These are phyloP conservation scores for Drosophila buzzatii DNA, from an alignment of 2,888 invertebrate species.

Conservation along the genomic window DNA sequence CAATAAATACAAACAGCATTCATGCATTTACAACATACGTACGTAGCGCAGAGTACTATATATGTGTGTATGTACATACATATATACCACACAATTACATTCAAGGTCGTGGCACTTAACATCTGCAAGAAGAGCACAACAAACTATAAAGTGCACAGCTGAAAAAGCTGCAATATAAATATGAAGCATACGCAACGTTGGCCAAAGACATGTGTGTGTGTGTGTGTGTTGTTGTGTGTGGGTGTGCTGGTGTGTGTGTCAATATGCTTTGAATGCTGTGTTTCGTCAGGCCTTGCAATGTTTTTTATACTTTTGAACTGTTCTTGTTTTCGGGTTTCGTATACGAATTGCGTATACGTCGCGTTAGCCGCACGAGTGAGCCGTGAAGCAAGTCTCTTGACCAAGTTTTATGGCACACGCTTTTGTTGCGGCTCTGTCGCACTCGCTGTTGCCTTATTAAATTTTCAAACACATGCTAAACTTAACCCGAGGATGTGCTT, in stretches of 20 bases:
- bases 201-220: constrained; percentile 40
- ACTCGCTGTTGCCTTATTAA: constrained; percentile 64
- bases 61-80: not conserved
- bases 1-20: constrained; percentile 49
- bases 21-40: not conserved
- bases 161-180: constrained; percentile 33
- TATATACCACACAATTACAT: constrained; percentile 15
- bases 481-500: constrained; percentile 78
- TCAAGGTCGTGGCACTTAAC: constrained; percentile 47
- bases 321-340: constrained; percentile 9
- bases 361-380: constrained; percentile 27
- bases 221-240: not conserved
- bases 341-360: constrained; percentile 24
- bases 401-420: constrained; percentile 39
- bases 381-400: constrained; percentile 29
- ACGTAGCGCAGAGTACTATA: not conserved
- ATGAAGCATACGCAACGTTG: constrained; percentile 68
- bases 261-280: constrained; percentile 17
- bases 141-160: constrained; percentile 50
- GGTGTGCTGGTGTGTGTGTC: constrained; percentile 4
- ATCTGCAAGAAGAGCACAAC: constrained; percentile 34
- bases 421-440: constrained; percentile 11
- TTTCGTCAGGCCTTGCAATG: constrained; percentile 30
- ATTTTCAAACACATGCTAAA: constrained; percentile 80
- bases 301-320: constrained; percentile 22